Conservation (phyloP, 1,140 invertebrate species). For the Asbolus verrucosus region DNA sequence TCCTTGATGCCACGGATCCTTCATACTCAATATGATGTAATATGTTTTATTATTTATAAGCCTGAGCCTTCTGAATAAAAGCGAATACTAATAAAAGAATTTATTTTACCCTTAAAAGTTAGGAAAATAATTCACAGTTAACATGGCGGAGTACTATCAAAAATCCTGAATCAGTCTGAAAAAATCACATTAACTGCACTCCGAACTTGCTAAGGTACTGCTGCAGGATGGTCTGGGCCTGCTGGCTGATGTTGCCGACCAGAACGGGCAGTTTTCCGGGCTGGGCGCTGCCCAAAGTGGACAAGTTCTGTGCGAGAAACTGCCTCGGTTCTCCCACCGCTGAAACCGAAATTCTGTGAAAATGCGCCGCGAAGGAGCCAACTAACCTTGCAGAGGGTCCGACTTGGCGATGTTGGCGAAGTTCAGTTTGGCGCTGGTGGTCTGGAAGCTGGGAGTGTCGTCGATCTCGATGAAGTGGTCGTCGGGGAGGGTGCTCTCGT, state of each 20-base stretch:
- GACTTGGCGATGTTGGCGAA: slow-evolving; percentile 82
- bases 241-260: slow-evolving; percentile 60
- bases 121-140: too few species aligned
- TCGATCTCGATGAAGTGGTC: slow-evolving; percentile 91
- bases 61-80: too few species aligned
- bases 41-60: too few species aligned
- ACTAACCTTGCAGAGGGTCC: slow-evolving; percentile 73
- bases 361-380: neutral
- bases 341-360: slow-evolving; percentile 56
- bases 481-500: slow-evolving; percentile 81
- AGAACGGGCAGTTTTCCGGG: slow-evolving; percentile 72
- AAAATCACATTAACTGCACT: slow-evolving; percentile 61
- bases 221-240: slow-evolving; percentile 60
- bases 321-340: slow-evolving; percentile 76
- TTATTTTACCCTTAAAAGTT: too few species aligned
- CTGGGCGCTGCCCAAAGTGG: slow-evolving; percentile 71
- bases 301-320: slow-evolving; percentile 78
- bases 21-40: too few species aligned
- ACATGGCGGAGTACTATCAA: too few species aligned
- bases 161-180: too few species aligned
- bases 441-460: slow-evolving; percentile 88
- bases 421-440: slow-evolving; percentile 87
- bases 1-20: too few species aligned
- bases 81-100: too few species aligned
- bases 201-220: slow-evolving; percentile 62